Evolutionary conservation across 2,113 vertebrate genomes (phyloP).

Genomic region (Prunella himalayana): DNA sequence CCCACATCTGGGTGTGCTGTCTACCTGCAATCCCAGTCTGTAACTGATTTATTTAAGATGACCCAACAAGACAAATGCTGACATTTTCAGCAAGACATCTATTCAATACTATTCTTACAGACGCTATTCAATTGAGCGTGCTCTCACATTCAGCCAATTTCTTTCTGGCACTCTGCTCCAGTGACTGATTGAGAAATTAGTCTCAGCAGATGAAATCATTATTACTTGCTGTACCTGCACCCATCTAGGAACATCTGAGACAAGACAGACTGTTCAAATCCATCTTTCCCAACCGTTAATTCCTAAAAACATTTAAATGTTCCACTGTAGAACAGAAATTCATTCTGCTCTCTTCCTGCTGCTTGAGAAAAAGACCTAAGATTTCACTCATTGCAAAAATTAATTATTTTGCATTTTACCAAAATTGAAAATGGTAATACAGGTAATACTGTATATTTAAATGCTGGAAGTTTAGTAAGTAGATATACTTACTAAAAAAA

Average conservation of each 20-base stretch:
- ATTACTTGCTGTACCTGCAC: slow-evolving; percentile 17
- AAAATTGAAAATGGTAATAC: not conserved
- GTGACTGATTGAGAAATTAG: slow-evolving; percentile 43
- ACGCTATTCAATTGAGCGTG: not conserved
- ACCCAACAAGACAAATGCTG: not conserved
- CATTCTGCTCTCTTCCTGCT: not conserved
- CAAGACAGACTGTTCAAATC: slow-evolving; percentile 33
- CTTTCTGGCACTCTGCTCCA: slow-evolving; percentile 15
- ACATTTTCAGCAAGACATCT: not conserved
- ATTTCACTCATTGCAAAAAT: not conserved
- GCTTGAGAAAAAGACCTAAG: not conserved
- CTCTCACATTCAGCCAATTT: not conserved
- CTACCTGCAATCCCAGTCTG: not conserved
- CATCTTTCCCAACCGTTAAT: not conserved
- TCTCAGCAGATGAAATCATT: not conserved
- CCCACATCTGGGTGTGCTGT: not conserved
- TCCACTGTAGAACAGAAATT: not conserved
- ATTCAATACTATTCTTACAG: not conserved
- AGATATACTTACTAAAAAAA: too few species aligned
- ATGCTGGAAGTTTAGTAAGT: not conserved
- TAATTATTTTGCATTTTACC: not conserved
- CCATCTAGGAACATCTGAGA: slow-evolving; percentile 25
- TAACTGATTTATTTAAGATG: not conserved
- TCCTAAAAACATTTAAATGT: not conserved
- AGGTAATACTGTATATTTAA: not conserved